Evolutionary conservation across 2,113 vertebrate genomes (phyloP).

Genomic region (Lophotis ruficrista): DNA sequence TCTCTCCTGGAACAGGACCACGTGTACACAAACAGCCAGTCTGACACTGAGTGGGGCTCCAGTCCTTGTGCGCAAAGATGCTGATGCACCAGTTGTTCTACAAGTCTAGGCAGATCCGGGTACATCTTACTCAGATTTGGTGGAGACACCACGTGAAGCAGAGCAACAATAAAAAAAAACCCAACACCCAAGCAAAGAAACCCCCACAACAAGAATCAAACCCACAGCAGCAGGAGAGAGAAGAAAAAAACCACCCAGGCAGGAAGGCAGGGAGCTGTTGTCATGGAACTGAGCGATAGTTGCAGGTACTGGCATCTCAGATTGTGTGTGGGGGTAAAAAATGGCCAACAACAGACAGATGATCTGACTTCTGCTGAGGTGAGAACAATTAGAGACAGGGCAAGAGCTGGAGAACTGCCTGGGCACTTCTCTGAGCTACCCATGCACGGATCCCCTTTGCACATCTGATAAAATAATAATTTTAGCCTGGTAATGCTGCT

Average conservation of each 20-base stretch:
- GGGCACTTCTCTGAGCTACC: not conserved
- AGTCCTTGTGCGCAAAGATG: rapidly evolving
- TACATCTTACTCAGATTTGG: not conserved
- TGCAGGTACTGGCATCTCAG: not conserved
- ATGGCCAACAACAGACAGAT: not conserved
- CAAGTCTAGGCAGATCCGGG: not conserved
- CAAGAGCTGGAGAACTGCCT: not conserved
- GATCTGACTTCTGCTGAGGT: not conserved
- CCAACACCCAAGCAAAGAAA: not conserved
- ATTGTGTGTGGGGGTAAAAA: not conserved
- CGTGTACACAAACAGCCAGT: not conserved
- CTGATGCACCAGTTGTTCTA: not conserved
- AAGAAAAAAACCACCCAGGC: not conserved
- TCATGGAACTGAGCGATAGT: not conserved
- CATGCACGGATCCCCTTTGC: too few species aligned
- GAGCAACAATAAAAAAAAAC: not conserved
- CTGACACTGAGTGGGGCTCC: not conserved
- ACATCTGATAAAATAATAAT: rapidly evolving
- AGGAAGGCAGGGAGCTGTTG: not conserved
- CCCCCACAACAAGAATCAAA: not conserved
- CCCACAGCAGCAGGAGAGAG: not conserved
- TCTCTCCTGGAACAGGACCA: not conserved
- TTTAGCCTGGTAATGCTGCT: not conserved
- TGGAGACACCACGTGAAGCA: not conserved
- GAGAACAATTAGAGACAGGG: not conserved